phyloP scores from a whole-genome alignment of 2,113 vertebrate genomes.

The Oxygymnocypris stewartii region DNA sequence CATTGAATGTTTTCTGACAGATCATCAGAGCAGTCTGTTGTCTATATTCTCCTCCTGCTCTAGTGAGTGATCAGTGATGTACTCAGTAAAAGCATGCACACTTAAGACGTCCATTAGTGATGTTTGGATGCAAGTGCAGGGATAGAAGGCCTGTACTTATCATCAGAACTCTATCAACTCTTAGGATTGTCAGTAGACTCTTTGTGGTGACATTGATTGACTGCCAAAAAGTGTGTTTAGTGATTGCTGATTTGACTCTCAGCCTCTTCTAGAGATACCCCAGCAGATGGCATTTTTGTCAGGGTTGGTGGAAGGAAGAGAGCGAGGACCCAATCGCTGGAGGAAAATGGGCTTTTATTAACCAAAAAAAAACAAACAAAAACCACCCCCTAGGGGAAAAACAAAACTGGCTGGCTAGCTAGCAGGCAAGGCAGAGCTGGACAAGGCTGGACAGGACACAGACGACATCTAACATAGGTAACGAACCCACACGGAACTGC shows the following conservation, averaged over 20 bases:
- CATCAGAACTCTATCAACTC: conserved; percentile 28
- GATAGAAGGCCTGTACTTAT: conserved; percentile 47
- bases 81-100: conserved; percentile 42
- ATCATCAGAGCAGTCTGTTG: neutral
- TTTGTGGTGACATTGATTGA: conserved; percentile 8
- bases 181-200: neutral
- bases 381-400: too few relatives aligned
- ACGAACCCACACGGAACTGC: too few relatives aligned
- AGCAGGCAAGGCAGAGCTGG: too few relatives aligned
- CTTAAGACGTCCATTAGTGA: conserved; percentile 51
- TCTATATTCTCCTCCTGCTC: conserved; percentile 4
- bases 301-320: too few relatives aligned
- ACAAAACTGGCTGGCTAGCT: too few relatives aligned
- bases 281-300: neutral
- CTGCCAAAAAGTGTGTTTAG: conserved; percentile 32
- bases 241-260: neutral
- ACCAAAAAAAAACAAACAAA: too few relatives aligned
- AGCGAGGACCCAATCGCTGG: too few relatives aligned
- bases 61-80: conserved; percentile 9
- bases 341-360: too few relatives aligned
- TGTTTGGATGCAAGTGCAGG: conserved; percentile 41
- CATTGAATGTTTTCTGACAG: neutral
- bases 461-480: too few relatives aligned
- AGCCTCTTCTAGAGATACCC: neutral
- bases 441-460: too few relatives aligned